phyloP scores from a whole-genome alignment of 2,888 invertebrate species.

The Anthophora plumipes region DNA sequence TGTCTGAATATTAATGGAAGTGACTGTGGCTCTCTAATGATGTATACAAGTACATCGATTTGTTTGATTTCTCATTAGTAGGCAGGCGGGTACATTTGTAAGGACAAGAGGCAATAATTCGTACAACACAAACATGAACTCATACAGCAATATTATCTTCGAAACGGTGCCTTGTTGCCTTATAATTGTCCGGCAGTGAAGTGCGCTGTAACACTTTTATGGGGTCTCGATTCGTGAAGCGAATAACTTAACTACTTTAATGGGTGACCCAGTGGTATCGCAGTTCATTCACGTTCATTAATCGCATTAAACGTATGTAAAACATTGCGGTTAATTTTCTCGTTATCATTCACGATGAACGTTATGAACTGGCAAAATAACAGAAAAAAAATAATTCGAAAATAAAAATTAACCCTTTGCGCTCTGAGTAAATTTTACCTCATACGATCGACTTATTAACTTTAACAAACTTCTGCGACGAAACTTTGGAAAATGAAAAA shows the following conservation, averaged over 20 bases:
- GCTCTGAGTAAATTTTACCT: no score
- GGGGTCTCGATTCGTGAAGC: conserved; percentile 62
- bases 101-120: conserved; percentile 54
- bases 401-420: no score
- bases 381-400: not conserved
- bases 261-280: conserved; percentile 29
- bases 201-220: conserved; percentile 64
- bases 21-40: not conserved
- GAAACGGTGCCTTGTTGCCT: conserved; percentile 37
- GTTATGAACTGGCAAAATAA: conserved; percentile 7
- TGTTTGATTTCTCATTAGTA: conserved; percentile 52
- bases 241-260: conserved; percentile 63
- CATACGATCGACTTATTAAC: no score
- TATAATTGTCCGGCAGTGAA: conserved; percentile 59
- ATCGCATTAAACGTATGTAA: conserved; percentile 41
- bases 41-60: not conserved
- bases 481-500: no score
- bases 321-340: conserved; percentile 42
- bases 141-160: conserved; percentile 57
- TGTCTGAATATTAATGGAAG: no score
- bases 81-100: conserved; percentile 38
- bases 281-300: conserved; percentile 57
- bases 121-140: conserved; percentile 41
- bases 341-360: not conserved
- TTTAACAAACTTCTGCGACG: no score